Percentiles rank a stretch among this genome's conserved stretches.
Evolutionary conservation across 2,113 vertebrate genomes (phyloP).

Genomic region (Ciconia stormi): DNA sequence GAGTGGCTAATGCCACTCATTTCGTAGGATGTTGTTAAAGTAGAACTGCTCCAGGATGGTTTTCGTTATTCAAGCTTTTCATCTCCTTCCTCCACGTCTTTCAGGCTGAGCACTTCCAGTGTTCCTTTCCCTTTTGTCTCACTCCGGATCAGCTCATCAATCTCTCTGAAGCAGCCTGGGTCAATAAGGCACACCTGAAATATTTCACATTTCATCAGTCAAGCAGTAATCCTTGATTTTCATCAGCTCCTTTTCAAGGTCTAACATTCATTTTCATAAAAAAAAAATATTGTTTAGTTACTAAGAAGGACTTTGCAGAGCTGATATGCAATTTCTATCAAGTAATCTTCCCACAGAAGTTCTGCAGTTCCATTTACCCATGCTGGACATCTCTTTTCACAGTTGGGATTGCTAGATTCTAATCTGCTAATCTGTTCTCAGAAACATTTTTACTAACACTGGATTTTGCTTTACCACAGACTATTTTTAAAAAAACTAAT

Average conservation of each 20-base stretch:
- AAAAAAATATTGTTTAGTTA: background rate
- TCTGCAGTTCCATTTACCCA: background rate
- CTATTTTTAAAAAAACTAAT: background rate
- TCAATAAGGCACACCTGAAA: slow-evolving; percentile 92
- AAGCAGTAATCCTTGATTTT: background rate
- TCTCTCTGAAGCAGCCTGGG: slow-evolving; percentile 94
- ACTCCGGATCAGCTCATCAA: slow-evolving; percentile 93
- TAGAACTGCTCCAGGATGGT: background rate
- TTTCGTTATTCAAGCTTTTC: slow-evolving; percentile 84
- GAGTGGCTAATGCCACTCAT: background rate
- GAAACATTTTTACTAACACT: background rate
- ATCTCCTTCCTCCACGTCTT: slow-evolving; percentile 96
- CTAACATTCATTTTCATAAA: background rate
- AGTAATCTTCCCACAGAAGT: background rate
- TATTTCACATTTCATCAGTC: background rate
- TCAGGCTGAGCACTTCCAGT: slow-evolving; percentile 91
- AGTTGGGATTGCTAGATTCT: background rate
- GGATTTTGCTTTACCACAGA: background rate
- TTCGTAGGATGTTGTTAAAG: background rate
- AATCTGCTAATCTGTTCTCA: background rate
- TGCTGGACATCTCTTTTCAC: background rate
- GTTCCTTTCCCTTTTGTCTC: slow-evolving; percentile 92
- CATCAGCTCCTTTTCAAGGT: background rate
- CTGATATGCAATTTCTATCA: background rate
- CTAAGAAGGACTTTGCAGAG: background rate